A percentile compares a stretch with the other conserved stretches of the same genome.
Evolutionary conservation across 2,113 vertebrate species (phyloP).

Genomic region (Nematolebias whitei): DNA sequence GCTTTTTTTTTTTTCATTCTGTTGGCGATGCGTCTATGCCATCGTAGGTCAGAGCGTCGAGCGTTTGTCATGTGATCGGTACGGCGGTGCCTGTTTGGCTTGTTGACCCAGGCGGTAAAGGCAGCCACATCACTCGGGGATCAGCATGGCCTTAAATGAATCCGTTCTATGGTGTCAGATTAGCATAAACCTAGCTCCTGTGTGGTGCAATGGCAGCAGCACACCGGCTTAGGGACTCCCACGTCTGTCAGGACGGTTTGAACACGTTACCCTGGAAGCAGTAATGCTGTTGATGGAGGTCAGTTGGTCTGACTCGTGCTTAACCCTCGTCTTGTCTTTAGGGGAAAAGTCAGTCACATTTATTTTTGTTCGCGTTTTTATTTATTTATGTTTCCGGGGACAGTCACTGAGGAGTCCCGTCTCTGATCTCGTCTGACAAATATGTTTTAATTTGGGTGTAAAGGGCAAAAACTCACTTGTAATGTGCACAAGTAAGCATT

Average conservation of each 20-base stretch:
- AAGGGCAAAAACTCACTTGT: too few species aligned
- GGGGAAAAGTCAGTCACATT: too few species aligned
- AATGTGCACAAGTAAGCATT: too few species aligned
- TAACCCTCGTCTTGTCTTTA: too few species aligned
- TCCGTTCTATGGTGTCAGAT: constrained; percentile 58
- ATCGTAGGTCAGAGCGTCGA: background rate
- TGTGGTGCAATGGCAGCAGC: constrained; percentile 5
- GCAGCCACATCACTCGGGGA: constrained; percentile 42
- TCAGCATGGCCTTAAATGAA: constrained; percentile 42
- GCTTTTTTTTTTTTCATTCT: too few species aligned
- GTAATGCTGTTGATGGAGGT: constrained; percentile 41
- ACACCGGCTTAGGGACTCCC: constrained; percentile 29
- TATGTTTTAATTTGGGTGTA: too few species aligned
- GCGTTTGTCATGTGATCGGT: constrained; percentile 12
- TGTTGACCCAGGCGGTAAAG: constrained; percentile 39
- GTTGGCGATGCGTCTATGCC: background rate
- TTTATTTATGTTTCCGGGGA: too few species aligned
- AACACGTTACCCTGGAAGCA: constrained; percentile 34
- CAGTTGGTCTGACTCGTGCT: constrained; percentile 25
- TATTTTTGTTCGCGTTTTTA: too few species aligned
- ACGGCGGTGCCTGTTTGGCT: constrained; percentile 19
- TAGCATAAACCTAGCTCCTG: constrained; percentile 29
- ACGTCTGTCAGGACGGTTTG: constrained; percentile 26
- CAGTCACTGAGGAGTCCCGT: too few species aligned
- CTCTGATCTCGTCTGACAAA: too few species aligned